Percentiles rank a stretch among this genome's conserved stretches.
These are phyloP conservation scores for honey bee (Apis mellifera) DNA, from an alignment of 1,140 invertebrate genomes.

Conservation along the genomic window Amel_HAv3.1 CM009936.2:14244001-14244500, in stretches of 20 bases:
- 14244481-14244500: conserved; percentile 44
- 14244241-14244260: too few species aligned
- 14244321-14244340: background rate
- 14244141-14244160: background rate
- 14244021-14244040: conserved; percentile 32
- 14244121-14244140: background rate
- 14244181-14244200: too few species aligned
- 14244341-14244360: background rate
- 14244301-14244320: too few species aligned
- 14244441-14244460: conserved; percentile 43
- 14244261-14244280: too few species aligned
- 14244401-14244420: conserved; percentile 7
- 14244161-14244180: background rate
- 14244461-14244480: conserved; percentile 33
- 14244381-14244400: background rate
- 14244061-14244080: too few species aligned
- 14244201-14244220: too few species aligned
- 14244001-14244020: conserved; percentile 15
- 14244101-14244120: background rate
- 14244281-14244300: too few species aligned
- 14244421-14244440: conserved; percentile 33
- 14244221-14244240: too few species aligned
- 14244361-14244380: background rate
- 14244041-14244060: background rate
- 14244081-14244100: background rate